These are phyloP conservation scores for Tokudaia tokunoshimensis DNA, from an alignment of 2,797 vertebrate genomes.

Conservation along the genomic window DNA sequence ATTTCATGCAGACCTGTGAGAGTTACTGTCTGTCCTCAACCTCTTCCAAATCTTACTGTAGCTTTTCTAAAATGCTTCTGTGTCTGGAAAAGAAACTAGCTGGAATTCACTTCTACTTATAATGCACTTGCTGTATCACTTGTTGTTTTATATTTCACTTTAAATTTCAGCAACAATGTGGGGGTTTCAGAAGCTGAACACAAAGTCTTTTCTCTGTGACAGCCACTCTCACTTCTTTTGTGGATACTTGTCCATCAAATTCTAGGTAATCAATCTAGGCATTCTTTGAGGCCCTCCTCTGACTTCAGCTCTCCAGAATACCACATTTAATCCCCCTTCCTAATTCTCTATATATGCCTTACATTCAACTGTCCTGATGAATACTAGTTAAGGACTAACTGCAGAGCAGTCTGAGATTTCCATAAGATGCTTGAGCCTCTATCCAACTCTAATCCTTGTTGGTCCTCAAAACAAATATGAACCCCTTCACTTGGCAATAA, in stretches of 20 bases:
- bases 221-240: background rate
- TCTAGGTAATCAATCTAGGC: background rate
- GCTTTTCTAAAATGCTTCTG: constrained; percentile 37
- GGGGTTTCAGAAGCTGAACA: constrained; percentile 49
- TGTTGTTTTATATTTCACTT: background rate
- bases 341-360: constrained; percentile 32
- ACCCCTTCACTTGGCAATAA: background rate
- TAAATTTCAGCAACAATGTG: background rate
- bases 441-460: constrained; percentile 49
- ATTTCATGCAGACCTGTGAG: background rate
- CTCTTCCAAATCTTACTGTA: constrained; percentile 9
- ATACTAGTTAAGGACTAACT: constrained; percentile 61
- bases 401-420: background rate
- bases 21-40: background rate
- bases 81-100: constrained; percentile 58
- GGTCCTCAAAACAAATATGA: constrained; percentile 30
- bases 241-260: constrained; percentile 47
- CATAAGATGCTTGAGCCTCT: constrained; percentile 28
- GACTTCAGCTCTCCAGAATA: background rate
- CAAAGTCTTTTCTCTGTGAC: constrained; percentile 57
- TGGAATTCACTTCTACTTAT: constrained; percentile 44
- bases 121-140: background rate
- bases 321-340: constrained; percentile 47
- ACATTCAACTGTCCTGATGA: constrained; percentile 58
- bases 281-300: constrained; percentile 16